A percentile compares a stretch with the other conserved stretches of the same genome.
These are phyloP conservation scores for Leptatherina wallacei DNA, from an alignment of 2,797 vertebrate genomes.

Conservation along the genomic window DNA sequence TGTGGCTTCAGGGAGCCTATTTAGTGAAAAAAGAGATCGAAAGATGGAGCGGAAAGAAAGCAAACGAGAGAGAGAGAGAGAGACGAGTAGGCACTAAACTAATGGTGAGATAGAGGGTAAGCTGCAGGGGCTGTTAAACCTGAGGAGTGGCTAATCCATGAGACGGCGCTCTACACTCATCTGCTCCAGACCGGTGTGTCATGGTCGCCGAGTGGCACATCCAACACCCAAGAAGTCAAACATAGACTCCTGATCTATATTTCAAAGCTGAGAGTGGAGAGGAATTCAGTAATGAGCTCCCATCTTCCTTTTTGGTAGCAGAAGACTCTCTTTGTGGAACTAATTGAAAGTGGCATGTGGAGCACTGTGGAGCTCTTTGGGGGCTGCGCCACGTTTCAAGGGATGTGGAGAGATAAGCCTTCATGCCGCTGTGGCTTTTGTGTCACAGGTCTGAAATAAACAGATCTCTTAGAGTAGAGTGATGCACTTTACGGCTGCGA, in stretches of 20 bases:
- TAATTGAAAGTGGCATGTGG: conserved; percentile 85
- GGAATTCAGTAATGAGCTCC: conserved; percentile 84
- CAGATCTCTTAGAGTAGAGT: conserved; percentile 58
- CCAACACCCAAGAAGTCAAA: conserved; percentile 59
- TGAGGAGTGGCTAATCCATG: conserved; percentile 66
- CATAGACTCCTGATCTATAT: conserved; percentile 80
- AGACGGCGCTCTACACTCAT: conserved; percentile 54
- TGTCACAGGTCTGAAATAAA: conserved; percentile 75
- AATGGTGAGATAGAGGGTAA: conserved; percentile 62
- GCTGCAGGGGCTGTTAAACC: conserved; percentile 63
- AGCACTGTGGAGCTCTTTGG: conserved; percentile 77
- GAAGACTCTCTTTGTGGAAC: conserved; percentile 83
- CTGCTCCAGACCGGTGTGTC: conserved; percentile 60
- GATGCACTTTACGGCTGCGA: conserved; percentile 52
- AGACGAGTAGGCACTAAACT: conserved; percentile 35
- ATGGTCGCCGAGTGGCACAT: conserved; percentile 46
- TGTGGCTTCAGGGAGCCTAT: conserved; percentile 58
- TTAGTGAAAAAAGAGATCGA: conserved; percentile 44
- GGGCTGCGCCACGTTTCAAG: conserved; percentile 70
- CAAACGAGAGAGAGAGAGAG: conserved; percentile 29
- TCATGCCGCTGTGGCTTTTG: conserved; percentile 57
- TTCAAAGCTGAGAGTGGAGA: conserved; percentile 78
- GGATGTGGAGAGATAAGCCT: conserved; percentile 68
- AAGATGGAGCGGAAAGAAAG: conserved; percentile 22
- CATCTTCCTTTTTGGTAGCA: conserved; percentile 76